Conservation (phyloP, 2,888 invertebrate genomes). For the Polietes domitor region DNA sequence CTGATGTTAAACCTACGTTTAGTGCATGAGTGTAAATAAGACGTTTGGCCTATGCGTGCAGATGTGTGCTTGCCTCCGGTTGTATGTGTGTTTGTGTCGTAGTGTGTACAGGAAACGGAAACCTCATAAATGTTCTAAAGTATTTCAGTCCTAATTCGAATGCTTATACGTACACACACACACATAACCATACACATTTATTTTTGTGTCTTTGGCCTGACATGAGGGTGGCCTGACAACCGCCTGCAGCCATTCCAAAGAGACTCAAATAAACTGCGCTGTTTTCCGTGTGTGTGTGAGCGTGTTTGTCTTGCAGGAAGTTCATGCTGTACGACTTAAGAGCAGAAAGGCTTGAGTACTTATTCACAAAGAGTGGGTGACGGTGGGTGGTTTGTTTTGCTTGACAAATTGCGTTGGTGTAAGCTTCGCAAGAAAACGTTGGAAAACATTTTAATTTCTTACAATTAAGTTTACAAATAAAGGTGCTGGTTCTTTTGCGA, state of each 20-base stretch:
- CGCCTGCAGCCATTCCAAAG: neutral
- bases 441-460: conserved; percentile 36
- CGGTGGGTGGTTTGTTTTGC: neutral
- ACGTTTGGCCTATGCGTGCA: neutral
- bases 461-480: conserved; percentile 31
- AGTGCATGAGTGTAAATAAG: neutral
- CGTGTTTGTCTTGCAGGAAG: no score
- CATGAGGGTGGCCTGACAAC: neutral
- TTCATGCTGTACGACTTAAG: neutral
- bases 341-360: neutral
- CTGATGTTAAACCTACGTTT: neutral
- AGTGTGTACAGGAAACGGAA: conserved; percentile 20
- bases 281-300: neutral
- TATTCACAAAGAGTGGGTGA: no score
- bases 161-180: neutral
- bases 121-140: conserved; percentile 30
- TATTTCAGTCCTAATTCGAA: conserved; percentile 19
- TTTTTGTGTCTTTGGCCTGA: no score
- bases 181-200: neutral
- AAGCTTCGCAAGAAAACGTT: neutral
- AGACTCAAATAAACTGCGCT: neutral
- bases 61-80: neutral
- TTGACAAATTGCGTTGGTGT: neutral
- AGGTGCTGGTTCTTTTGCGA: neutral
- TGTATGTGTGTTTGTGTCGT: neutral